These are phyloP conservation scores for Rotaria magnacalcarata DNA, from an alignment of 2,888 invertebrate species.

Conservation along the genomic window DNA sequence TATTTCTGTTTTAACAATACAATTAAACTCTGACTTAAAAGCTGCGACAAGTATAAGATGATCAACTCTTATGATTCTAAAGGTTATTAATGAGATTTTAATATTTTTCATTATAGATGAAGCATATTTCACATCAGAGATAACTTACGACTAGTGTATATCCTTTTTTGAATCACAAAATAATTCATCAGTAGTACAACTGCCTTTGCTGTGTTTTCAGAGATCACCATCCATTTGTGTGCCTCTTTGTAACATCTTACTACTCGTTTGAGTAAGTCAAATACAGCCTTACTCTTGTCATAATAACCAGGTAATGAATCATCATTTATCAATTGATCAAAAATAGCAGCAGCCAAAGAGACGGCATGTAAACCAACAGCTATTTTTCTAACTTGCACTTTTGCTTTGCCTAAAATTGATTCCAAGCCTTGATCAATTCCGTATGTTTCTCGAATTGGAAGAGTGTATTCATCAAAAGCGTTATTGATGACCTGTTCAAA, in stretches of 20 bases:
- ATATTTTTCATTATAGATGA: no score
- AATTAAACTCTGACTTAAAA: no score
- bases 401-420: not conserved
- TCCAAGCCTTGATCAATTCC: not conserved
- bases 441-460: not conserved
- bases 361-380: not conserved
- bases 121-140: no score
- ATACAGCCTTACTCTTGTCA: not conserved
- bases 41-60: no score
- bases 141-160: not conserved
- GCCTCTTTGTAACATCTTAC: not conserved
- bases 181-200: not conserved
- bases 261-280: not conserved
- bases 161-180: not conserved
- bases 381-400: not conserved
- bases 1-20: no score
- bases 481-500: not conserved
- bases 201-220: not conserved
- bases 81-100: no score
- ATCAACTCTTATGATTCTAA: no score
- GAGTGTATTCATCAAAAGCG: not conserved
- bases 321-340: not conserved
- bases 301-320: not conserved
- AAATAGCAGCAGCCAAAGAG: not conserved
- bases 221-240: not conserved